Conservation (phyloP, 1,140 invertebrate genomes). For the Glossosoma conforme region DNA sequence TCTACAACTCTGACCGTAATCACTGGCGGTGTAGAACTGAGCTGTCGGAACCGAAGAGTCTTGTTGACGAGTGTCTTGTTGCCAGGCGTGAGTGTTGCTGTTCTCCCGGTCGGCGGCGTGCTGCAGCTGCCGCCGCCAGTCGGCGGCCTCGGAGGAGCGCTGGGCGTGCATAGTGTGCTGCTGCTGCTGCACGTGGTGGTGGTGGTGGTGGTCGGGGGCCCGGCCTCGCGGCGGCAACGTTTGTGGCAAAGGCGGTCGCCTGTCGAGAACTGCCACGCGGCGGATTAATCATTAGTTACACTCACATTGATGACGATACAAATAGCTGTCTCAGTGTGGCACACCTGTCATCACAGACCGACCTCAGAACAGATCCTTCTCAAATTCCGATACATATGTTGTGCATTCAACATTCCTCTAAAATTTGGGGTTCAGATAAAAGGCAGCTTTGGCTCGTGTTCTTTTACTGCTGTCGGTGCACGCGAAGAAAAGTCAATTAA, state of each 20-base stretch:
- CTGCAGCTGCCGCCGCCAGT: conserved; percentile 13
- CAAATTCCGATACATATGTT: too few relatives aligned
- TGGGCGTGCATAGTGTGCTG: conserved; percentile 1
- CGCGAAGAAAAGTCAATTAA: too few relatives aligned
- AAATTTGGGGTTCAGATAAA: too few relatives aligned
- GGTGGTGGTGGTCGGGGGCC: conserved; percentile 21
- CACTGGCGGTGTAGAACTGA: conserved; percentile 43
- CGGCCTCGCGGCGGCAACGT: conserved; percentile 21
- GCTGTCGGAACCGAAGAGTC: conserved; percentile 33
- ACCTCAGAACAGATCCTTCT: too few relatives aligned
- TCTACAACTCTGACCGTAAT: conserved; percentile 47
- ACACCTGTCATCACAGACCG: too few relatives aligned
- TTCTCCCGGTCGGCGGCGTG: conserved; percentile 38
- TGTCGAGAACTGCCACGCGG: conserved; percentile 9
- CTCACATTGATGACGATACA: too few relatives aligned
- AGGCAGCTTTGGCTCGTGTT: too few relatives aligned
- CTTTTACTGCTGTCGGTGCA: too few relatives aligned
- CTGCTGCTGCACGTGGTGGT: conserved; percentile 10
- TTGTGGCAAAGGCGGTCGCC: conserved; percentile 25
- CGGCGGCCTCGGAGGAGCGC: neutral
- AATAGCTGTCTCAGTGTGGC: too few relatives aligned
- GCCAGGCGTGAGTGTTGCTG: conserved; percentile 41
- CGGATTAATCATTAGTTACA: too few relatives aligned
- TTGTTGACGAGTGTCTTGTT: conserved; percentile 34
- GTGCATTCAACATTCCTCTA: too few relatives aligned